Evolutionary conservation across 64 coral and sea anemone species (phyloP), one percentile per base, ranked within the genome.

Genomic region (Trachythela sp.): DNA sequence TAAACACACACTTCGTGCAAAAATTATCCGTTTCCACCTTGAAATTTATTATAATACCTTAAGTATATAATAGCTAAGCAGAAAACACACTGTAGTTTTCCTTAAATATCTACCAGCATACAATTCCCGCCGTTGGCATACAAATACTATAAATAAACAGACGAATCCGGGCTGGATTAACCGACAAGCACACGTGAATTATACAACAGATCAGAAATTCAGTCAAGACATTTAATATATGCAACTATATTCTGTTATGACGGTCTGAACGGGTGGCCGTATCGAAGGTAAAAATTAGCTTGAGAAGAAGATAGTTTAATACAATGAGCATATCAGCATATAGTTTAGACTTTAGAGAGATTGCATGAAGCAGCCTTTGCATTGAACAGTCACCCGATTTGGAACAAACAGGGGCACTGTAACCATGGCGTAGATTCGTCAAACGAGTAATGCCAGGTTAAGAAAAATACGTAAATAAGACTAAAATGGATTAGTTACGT

Each of bases 71-170:
- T 6, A 27, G 56, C 56, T 6, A 27, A 20, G 20, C 7, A 20
- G 20, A 64, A 6, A 20, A n/a, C 5, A 18, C 5, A 64, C 20
- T 64, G 26, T 18, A 64, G 15, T 26, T 26, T 26, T 20, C 11
- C 24, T 64, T n/a, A 24, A 64, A 64, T 64, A 64, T 27, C 17
- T 17, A 27, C 4, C 56, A 64, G 26, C 56, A 27, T 24, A 64
- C 56, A 64, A 64, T 64, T 64, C 56, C 56, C 20, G 56, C 56
- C 56, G 24, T n/a, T n/a, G 3, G 24, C 56, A 9, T n/a, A n/a
- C 26, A 64, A 64, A 64, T n/a, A 64, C 56, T 64, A 64, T n/a
- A 27, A 64, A 64, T 64, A 64, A 64, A 64, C 56, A n/a, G 56
- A 18, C 24, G 56, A 64, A 64, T 64, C 4, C 26, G 11, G 24